Evolutionary conservation across 2,113 vertebrate species (phyloP).

Genomic region (Vulpes lagopus): DNA sequence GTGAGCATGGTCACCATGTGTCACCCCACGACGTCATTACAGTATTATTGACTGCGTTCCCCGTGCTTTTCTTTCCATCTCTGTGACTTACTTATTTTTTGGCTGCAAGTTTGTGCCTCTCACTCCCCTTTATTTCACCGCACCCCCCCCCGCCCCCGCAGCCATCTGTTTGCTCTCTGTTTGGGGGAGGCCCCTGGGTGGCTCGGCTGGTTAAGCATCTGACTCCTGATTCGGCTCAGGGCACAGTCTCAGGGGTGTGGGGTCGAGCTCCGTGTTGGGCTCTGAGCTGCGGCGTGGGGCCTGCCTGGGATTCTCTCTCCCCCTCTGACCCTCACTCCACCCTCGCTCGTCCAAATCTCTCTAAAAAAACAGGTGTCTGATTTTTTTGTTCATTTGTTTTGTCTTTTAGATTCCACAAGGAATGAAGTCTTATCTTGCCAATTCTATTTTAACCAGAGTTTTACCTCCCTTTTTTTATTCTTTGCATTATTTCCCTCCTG

Average conservation of each 20-base stretch:
- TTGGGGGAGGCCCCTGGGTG: background rate
- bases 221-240: background rate
- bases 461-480: background rate
- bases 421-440: background rate
- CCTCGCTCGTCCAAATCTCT: background rate
- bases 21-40: background rate
- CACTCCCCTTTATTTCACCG: background rate
- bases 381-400: background rate
- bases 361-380: background rate
- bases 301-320: background rate
- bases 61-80: background rate
- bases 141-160: background rate
- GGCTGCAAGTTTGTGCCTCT: background rate
- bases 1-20: background rate
- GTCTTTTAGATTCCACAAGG: background rate
- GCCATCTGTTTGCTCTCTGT: background rate
- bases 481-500: slow-evolving; percentile 19
- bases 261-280: background rate
- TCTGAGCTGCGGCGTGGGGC: background rate
- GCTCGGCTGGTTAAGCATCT: background rate
- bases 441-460: background rate
- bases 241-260: background rate
- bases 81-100: background rate
- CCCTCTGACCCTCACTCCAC: background rate
- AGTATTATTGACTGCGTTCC: background rate